Evolutionary conservation across 2,888 invertebrate genomes (phyloP).

Genomic region (Cryptophagus acutangulus): DNA sequence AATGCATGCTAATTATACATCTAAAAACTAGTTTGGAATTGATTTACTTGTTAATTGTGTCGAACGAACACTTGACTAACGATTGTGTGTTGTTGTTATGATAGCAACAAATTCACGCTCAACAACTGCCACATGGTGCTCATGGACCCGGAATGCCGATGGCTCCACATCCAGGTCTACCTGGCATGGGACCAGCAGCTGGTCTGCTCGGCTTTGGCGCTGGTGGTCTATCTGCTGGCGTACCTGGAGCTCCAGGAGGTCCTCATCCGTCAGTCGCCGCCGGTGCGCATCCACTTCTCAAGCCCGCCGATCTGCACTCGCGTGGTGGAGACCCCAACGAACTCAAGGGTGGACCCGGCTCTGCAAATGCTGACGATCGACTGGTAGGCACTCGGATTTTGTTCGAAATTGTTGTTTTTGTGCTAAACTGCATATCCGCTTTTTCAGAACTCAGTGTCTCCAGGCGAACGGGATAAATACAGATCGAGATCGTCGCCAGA

Average conservation of each 20-base stretch:
- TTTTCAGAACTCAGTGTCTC: conserved; percentile 79
- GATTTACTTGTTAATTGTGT: not conserved
- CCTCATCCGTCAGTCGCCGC: conserved; percentile 38
- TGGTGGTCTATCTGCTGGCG: conserved; percentile 38
- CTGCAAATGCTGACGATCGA: conserved; percentile 47
- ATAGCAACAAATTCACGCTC: conserved; percentile 48
- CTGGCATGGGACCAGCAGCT: conserved; percentile 43
- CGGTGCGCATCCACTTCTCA: conserved; percentile 43
- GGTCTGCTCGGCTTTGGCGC: conserved; percentile 36
- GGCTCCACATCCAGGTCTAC: conserved; percentile 45
- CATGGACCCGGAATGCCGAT: conserved; percentile 45
- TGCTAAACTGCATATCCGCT: conserved; percentile 9
- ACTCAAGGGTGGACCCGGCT: conserved; percentile 42
- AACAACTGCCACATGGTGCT: conserved; percentile 46
- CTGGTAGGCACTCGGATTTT: conserved; percentile 34
- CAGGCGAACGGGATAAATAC: conserved; percentile 77
- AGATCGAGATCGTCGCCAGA: conserved; percentile 73
- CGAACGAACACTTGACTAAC: not conserved
- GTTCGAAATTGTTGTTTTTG: conserved; percentile 3
- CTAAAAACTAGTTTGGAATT: not conserved
- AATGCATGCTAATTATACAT: too few species aligned
- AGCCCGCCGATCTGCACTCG: conserved; percentile 43
- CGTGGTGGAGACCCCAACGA: conserved; percentile 39
- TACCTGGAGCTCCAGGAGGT: conserved; percentile 34
- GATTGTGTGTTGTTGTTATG: not conserved